Conservation (phyloP, 1,140 invertebrate species). For the Druon quercuslanigerum region DNA sequence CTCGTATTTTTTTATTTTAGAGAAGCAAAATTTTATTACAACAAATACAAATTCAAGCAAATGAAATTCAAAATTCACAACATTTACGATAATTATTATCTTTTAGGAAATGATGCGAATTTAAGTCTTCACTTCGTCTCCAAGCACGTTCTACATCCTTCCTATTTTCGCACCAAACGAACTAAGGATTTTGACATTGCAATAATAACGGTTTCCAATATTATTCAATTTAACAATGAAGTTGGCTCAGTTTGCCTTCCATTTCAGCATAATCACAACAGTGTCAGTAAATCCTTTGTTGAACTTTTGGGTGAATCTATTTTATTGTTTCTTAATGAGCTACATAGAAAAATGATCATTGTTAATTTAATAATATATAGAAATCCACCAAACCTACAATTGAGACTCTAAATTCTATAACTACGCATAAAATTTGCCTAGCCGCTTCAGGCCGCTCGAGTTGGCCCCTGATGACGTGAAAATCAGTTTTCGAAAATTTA, state of each 20-base stretch:
- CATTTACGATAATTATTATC: slow-evolving; percentile 8
- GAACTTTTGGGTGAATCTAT: slow-evolving; percentile 74
- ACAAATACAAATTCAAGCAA: too few species aligned
- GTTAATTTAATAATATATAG: too few species aligned
- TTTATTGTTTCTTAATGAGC: neutral
- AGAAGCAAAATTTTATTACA: too few species aligned
- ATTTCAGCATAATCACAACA: slow-evolving; percentile 72
- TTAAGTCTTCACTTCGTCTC: slow-evolving; percentile 59
- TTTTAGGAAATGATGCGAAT: slow-evolving; percentile 68
- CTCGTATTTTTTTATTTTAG: too few species aligned
- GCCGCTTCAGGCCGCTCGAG: too few species aligned
- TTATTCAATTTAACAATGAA: slow-evolving; percentile 75
- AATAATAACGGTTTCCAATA: slow-evolving; percentile 73
- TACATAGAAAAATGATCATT: slow-evolving; percentile 1
- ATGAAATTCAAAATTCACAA: neutral
- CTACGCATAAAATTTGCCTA: too few species aligned
- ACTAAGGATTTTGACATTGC: slow-evolving; percentile 79
- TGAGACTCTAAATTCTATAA: too few species aligned
- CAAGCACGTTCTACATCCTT: slow-evolving; percentile 64
- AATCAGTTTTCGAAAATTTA: too few species aligned
- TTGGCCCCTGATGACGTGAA: too few species aligned
- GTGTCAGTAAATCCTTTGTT: slow-evolving; percentile 73
- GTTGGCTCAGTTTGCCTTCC: slow-evolving; percentile 83
- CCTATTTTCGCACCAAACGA: slow-evolving; percentile 55
- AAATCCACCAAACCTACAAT: too few species aligned